A percentile compares a stretch with the other conserved stretches of the same genome.
phyloP scores from a whole-genome alignment of 2,113 vertebrate species.

The Carettochelys insculpta region DNA sequence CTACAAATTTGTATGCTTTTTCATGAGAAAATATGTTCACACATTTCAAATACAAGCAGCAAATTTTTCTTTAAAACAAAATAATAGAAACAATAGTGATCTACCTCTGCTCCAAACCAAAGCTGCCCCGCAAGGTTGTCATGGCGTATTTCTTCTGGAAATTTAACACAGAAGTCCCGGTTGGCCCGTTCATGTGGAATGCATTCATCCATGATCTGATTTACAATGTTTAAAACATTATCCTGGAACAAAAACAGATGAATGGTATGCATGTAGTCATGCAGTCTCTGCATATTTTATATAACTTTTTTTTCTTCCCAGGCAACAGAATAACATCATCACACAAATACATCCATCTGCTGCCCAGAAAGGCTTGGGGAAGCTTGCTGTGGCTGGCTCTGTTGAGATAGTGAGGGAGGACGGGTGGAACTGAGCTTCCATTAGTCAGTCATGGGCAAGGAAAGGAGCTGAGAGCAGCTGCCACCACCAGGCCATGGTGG shows the following conservation, averaged over 20 bases:
- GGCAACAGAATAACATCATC: too few species aligned
- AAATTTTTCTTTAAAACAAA: not conserved
- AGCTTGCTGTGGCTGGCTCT: too few species aligned
- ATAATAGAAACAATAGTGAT: not conserved
- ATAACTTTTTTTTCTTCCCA: too few species aligned
- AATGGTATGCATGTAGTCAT: not conserved
- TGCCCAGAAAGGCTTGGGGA: too few species aligned
- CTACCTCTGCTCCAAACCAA: slow-evolving; percentile 98
- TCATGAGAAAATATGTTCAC: not conserved
- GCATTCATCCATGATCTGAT: slow-evolving; percentile 98
- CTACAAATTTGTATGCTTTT: not conserved
- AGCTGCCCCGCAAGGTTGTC: slow-evolving; percentile 98
- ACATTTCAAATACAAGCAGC: not conserved
- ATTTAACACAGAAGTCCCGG: slow-evolving; percentile 95
- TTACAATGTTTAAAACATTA: slow-evolving; percentile 94
- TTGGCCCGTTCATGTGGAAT: slow-evolving; percentile 94
- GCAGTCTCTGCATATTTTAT: too few species aligned
- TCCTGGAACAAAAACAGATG: slow-evolving; percentile 79
- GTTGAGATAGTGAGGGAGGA: too few species aligned
- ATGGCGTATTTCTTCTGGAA: slow-evolving; percentile 97
- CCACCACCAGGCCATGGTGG: too few species aligned
- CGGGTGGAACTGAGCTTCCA: too few species aligned
- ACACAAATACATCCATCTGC: too few species aligned
- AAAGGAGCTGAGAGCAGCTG: too few species aligned
- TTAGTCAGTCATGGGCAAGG: too few species aligned